Evolutionary conservation across 2,113 vertebrate species (phyloP).

Genomic region (Porphyrio hochstetteri): DNA sequence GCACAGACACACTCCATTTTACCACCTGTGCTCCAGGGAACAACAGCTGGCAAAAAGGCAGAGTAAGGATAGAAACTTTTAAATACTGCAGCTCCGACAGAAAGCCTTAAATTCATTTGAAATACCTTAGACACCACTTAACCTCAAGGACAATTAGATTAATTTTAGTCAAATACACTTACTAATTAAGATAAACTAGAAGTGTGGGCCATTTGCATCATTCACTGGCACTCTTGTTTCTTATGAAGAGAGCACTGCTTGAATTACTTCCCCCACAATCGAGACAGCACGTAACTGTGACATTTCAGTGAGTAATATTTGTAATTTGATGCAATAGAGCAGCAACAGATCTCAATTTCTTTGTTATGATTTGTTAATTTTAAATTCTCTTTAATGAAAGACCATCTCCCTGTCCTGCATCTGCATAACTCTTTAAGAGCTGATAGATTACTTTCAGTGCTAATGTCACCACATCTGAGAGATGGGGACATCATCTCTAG

Average conservation of each 20-base stretch:
- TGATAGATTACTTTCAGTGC: neutral
- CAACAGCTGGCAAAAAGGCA: neutral
- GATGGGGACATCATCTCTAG: neutral
- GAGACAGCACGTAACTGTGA: neutral
- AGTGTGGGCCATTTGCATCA: neutral
- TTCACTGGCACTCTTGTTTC: neutral
- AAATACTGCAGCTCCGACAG: neutral
- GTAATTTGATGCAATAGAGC: neutral
- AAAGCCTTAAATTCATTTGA: neutral
- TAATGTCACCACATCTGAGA: neutral
- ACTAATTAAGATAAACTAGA: neutral
- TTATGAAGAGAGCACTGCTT: neutral
- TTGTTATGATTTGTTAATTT: neutral
- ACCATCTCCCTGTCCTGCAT: neutral
- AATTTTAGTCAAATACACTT: neutral
- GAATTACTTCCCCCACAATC: neutral
- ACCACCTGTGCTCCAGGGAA: neutral
- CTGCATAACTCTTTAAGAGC: neutral
- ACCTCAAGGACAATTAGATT: neutral
- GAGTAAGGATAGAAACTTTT: neutral
- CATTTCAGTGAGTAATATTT: neutral
- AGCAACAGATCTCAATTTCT: neutral
- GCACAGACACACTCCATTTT: neutral
- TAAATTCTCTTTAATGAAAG: neutral
- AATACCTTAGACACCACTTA: neutral